A percentile compares a stretch with the other conserved stretches of the same genome.
Evolutionary conservation across 1,140 invertebrate species (phyloP).

Genomic region (Rhagoletis zephyria): DNA sequence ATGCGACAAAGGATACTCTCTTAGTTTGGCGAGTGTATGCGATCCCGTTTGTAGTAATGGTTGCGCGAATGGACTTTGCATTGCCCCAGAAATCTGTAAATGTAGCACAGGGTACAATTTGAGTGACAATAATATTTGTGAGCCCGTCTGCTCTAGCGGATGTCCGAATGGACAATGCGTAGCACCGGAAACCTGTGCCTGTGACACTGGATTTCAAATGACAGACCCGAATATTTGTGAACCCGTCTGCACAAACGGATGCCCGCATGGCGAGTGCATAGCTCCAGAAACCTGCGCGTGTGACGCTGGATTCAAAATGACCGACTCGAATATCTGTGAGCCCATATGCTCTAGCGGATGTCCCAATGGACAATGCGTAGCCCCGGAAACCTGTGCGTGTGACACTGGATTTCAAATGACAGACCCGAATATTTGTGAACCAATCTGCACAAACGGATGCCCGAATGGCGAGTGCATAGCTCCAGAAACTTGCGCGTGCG

Average conservation of each 20-base stretch:
- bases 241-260: conserved; percentile 51
- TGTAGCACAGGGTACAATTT: conserved; percentile 63
- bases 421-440: background rate
- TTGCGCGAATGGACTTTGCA: conserved; percentile 76
- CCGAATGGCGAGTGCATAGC: conserved; percentile 72
- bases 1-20: conserved; percentile 76
- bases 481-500: conserved; percentile 69
- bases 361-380: conserved; percentile 71
- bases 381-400: conserved; percentile 70
- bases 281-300: conserved; percentile 45
- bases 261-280: background rate
- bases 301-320: conserved; percentile 27
- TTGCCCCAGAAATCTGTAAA: conserved; percentile 73
- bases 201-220: conserved; percentile 75
- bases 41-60: conserved; percentile 73
- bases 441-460: conserved; percentile 60
- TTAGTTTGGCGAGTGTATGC: conserved; percentile 52
- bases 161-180: conserved; percentile 69
- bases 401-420: conserved; percentile 1
- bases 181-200: conserved; percentile 75
- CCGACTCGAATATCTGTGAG: background rate
- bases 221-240: conserved; percentile 65
- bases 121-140: conserved; percentile 61
- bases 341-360: conserved; percentile 59
- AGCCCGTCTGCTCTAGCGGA: conserved; percentile 73